These are phyloP conservation scores for Muscina levida DNA, from an alignment of 2,888 invertebrate species.

Conservation along the genomic window DNA sequence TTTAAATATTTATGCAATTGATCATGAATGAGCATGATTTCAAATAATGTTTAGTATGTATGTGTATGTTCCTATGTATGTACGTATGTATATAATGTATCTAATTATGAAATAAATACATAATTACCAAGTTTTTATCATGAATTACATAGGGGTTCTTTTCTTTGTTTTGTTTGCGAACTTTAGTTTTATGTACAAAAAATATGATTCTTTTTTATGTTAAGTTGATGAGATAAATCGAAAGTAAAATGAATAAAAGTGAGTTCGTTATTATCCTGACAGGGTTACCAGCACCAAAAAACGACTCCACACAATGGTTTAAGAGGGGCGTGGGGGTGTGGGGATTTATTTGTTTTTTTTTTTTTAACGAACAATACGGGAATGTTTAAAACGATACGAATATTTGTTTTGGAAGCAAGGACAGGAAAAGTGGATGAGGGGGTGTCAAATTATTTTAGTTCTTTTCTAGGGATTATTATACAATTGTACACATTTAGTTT, in stretches of 20 bases:
- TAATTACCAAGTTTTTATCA: conserved; percentile 50
- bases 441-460: not conserved
- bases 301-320: conserved; percentile 43
- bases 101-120: conserved; percentile 55
- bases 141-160: conserved; percentile 42
- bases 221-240: conserved; percentile 35
- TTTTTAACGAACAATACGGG: conserved; percentile 2
- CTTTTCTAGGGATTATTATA: conserved; percentile 48
- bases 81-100: conserved; percentile 41
- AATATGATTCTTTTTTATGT: conserved; percentile 25
- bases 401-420: too few relatives aligned
- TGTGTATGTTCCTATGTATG: conserved; percentile 39
- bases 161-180: conserved; percentile 14
- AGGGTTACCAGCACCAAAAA: conserved; percentile 64
- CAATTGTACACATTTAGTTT: conserved; percentile 56
- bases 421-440: conserved; percentile 11
- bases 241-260: conserved; percentile 29
- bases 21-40: conserved; percentile 48
- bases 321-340: not conserved
- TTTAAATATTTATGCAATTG: conserved; percentile 45
- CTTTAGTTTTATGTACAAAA: conserved; percentile 55
- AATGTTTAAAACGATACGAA: conserved; percentile 42
- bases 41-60: conserved; percentile 21
- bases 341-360: too few relatives aligned
- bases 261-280: conserved; percentile 57